phyloP scores from a whole-genome alignment of 92 coral and sea anemone species.

The Actinostola sp. region DNA sequence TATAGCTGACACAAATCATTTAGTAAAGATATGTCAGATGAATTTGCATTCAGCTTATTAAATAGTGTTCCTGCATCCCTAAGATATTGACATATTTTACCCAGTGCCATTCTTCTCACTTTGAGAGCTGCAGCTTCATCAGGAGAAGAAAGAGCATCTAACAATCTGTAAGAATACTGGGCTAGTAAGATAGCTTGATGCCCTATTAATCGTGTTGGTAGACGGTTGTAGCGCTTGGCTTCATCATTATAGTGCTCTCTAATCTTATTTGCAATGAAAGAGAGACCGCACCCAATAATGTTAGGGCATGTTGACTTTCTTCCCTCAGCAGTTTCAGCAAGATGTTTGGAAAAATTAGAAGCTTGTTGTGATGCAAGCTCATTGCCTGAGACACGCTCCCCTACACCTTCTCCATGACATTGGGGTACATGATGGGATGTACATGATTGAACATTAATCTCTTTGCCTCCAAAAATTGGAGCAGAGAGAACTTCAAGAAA shows the following conservation, averaged over 20 bases:
- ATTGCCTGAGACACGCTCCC: background rate
- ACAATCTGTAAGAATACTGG: constrained; percentile 7
- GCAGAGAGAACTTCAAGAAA: background rate
- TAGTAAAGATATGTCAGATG: constrained; percentile 19
- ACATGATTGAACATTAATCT: background rate
- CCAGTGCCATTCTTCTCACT: constrained; percentile 16
- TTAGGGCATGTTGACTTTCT: background rate
- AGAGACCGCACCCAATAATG: constrained; percentile 38
- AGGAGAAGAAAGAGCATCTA: constrained; percentile 23
- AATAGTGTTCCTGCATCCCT: constrained; percentile 42
- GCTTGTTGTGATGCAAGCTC: background rate
- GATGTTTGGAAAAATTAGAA: background rate
- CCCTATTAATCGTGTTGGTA: constrained; percentile 33
- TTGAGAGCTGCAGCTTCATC: constrained; percentile 36
- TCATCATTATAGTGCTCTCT: constrained; percentile 37
- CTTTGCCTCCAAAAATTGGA: background rate
- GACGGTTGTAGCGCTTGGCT: constrained; percentile 25
- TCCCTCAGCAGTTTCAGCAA: background rate
- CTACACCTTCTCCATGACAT: background rate
- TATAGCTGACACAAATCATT: constrained; percentile 22
- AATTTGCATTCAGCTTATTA: constrained; percentile 30
- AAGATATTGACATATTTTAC: constrained; percentile 19
- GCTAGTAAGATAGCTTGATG: constrained; percentile 44
- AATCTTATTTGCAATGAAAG: constrained; percentile 24
- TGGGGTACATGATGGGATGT: background rate